phyloP scores from a whole-genome alignment of 2,113 vertebrate genomes.

The Mormyrus lacerda region DNA sequence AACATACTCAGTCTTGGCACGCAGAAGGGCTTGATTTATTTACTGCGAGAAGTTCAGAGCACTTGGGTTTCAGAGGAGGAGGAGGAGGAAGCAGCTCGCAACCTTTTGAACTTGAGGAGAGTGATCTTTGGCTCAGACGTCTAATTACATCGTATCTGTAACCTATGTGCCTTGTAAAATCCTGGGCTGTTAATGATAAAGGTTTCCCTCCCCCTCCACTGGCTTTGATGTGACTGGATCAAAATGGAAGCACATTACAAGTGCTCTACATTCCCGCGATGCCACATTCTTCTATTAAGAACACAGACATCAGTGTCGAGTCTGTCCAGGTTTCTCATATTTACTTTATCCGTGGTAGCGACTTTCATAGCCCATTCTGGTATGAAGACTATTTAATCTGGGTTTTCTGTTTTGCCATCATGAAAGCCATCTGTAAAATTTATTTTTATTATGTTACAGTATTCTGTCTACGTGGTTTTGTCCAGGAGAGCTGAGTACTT shows the following conservation, averaged over 20 bases:
- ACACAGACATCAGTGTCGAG: not conserved
- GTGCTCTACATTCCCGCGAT: not conserved
- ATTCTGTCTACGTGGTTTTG: not conserved
- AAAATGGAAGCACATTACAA: not conserved
- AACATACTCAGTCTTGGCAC: conserved; percentile 40
- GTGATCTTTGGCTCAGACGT: conserved; percentile 19
- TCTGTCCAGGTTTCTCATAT: not conserved
- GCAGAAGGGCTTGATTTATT: conserved; percentile 72
- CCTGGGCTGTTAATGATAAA: not conserved
- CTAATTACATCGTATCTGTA: not conserved
- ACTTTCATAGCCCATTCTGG: not conserved
- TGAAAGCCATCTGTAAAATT: not conserved
- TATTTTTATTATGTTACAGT: not conserved
- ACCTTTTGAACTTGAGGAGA: conserved; percentile 82
- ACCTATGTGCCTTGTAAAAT: conserved; percentile 41
- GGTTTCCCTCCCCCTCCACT: not conserved
- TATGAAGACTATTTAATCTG: not conserved
- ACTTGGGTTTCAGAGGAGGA: conserved; percentile 60
- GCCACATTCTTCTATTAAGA: not conserved
- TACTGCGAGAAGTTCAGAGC: conserved; percentile 82
- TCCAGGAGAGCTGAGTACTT: not conserved
- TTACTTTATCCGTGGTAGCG: not conserved
- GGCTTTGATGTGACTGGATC: conserved; percentile 2
- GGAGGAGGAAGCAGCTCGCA: conserved; percentile 81
- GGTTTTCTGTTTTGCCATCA: not conserved